These are phyloP conservation scores for Dolichallabes microphthalmus DNA, from an alignment of 2,113 vertebrate species.

Conservation along the genomic window DNA sequence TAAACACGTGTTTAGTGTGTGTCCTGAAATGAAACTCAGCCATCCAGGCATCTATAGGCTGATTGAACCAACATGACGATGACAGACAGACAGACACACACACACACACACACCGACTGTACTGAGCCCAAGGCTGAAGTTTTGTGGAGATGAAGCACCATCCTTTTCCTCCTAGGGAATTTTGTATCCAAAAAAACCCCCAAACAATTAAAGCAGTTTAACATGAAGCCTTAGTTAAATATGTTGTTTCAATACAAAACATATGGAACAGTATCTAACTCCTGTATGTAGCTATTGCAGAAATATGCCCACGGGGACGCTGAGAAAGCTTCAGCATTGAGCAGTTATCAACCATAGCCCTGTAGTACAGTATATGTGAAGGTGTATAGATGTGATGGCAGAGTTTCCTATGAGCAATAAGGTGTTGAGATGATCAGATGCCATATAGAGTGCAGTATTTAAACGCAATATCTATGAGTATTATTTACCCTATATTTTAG, in stretches of 20 bases:
- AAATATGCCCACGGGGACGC: background rate
- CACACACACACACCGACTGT: slow-evolving; percentile 13
- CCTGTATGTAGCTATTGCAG: background rate
- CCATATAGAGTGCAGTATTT: background rate
- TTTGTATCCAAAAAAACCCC: background rate
- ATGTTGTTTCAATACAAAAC: background rate
- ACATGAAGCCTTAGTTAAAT: background rate
- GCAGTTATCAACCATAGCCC: background rate
- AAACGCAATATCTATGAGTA: background rate
- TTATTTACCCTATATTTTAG: background rate
- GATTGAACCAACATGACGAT: background rate
- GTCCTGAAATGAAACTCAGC: slow-evolving; percentile 25
- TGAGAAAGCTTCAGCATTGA: background rate
- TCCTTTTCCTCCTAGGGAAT: background rate
- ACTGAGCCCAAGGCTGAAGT: background rate
- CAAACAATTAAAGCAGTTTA: background rate
- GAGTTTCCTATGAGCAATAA: background rate
- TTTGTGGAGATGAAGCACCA: slow-evolving; percentile 1
- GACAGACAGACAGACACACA: background rate
- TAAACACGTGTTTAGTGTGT: background rate
- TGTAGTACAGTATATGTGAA: too few relatives aligned
- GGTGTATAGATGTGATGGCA: background rate
- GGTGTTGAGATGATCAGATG: background rate
- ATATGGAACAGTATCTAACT: background rate
- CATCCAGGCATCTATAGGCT: background rate